Evolutionary conservation across 2,797 vertebrate species (phyloP), one percentile per base, ranked within the genome.

Genomic region (Xerus rutilus): DNA sequence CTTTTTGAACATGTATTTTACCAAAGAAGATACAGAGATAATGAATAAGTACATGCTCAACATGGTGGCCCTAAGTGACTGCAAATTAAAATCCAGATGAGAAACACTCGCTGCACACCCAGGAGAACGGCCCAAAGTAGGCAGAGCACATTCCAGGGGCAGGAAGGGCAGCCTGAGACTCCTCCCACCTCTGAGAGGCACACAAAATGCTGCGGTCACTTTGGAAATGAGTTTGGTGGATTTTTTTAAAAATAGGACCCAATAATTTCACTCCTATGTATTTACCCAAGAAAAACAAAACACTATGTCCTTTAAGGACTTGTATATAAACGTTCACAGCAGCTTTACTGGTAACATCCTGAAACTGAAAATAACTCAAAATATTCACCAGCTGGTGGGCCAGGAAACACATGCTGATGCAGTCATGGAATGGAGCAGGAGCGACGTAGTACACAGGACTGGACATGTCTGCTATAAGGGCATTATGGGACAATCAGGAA

Each of bases 201-300:
- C 52, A 35, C 14, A 76, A 64, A 59, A 69, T 81, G 52, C 2
- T 23, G 81, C 20, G 39, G 25, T 7, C 30, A 65, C 17, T 62
- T 82, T 93, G 49, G 52, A 96, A 76, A 93, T 93, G 21, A 86
- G 3, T 76, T 69, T 86, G 70, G 18, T 23, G 69, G 2, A 45
- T 82, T 79, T 81, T 89, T 45, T 21, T n/a, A 90, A 90, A 9
- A 73, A 39, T 45, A 47, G 3, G 30, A 62, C 43, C 4, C 8
- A 43, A 5, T 35, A 17, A 86, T 86, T 86, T 86, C 59, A 67
- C 45, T 85, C 14, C 20, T 59, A 23, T 23, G 57, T 23, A 59
- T 21, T 59, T 59, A 23, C 57, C 39, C 39, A 39, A 39, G 39
- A 39, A 39, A 39, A 39, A 39, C 39, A 39, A 39, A 39, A 39